These are phyloP conservation scores for Malachius bipustulatus DNA, from an alignment of 2,888 invertebrate species.

Conservation along the genomic window DNA sequence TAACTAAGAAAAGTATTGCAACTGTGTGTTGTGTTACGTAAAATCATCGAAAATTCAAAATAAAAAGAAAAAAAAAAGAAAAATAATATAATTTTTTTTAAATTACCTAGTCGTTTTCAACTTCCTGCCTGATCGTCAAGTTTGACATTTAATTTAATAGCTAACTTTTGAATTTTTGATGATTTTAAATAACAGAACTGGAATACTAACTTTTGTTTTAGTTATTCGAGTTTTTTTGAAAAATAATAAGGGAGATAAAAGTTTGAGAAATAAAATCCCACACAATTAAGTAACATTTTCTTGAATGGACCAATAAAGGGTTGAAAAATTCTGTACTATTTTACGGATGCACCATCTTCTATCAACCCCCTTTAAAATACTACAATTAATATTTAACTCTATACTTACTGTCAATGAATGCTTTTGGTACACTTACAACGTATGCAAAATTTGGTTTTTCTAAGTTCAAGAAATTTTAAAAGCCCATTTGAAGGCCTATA, in stretches of 20 bases:
- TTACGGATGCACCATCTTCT: neutral
- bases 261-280: neutral
- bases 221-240: neutral
- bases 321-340: constrained; percentile 1
- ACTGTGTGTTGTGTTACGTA: neutral
- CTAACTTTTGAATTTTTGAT: neutral
- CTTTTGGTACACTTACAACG: constrained; percentile 2
- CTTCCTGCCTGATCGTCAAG: neutral
- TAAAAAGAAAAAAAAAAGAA: too few relatives aligned
- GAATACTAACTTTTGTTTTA: neutral
- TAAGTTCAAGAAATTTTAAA: neutral
- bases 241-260: neutral
- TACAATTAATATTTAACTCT: too few relatives aligned
- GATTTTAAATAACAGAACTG: neutral
- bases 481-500: neutral
- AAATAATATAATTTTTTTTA: too few relatives aligned
- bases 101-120: neutral
- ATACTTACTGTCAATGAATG: neutral
- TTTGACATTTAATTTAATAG: neutral
- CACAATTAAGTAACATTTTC: neutral
- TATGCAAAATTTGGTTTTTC: neutral
- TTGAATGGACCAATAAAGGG: neutral
- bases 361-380: constrained; percentile 2
- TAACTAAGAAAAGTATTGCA: neutral
- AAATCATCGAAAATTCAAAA: constrained; percentile 1